These are phyloP conservation scores for Nesometra sesokonis DNA, from an alignment of 35 echinoderm and acorn worm genomes.

Conservation along the genomic window DNA sequence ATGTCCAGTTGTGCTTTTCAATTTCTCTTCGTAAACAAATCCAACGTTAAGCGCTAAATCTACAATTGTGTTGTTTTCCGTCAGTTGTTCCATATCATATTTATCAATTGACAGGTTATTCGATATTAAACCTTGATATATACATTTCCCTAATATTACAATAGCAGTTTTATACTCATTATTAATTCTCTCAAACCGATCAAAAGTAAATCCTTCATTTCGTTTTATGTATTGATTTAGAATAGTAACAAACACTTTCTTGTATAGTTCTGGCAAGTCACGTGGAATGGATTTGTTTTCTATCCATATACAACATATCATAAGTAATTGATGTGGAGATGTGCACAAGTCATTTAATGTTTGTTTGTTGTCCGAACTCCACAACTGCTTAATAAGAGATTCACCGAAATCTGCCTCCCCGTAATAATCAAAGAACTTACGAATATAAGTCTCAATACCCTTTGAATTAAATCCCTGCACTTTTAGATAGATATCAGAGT, in stretches of 20 bases:
- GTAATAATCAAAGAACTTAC: background rate
- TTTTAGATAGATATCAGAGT: background rate
- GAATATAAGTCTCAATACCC: background rate
- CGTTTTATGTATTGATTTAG: background rate
- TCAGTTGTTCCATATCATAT: background rate
- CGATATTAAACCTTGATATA: background rate
- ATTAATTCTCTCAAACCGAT: background rate
- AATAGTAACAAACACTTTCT: background rate
- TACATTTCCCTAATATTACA: background rate
- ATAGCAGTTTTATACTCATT: background rate
- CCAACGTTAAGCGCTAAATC: background rate
- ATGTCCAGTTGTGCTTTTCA: background rate
- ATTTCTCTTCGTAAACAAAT: background rate
- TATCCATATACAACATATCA: background rate
- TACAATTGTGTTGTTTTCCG: background rate
- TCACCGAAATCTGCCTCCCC: background rate
- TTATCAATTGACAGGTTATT: background rate
- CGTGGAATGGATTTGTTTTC: background rate
- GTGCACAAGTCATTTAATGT: background rate
- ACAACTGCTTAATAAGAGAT: background rate
- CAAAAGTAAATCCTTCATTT: background rate
- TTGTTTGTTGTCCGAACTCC: background rate
- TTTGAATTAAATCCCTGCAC: background rate
- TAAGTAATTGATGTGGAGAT: background rate
- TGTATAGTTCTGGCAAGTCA: background rate